phyloP scores from a whole-genome alignment of 2,113 vertebrate genomes.

The Camarhynchus parvulus region DNA sequence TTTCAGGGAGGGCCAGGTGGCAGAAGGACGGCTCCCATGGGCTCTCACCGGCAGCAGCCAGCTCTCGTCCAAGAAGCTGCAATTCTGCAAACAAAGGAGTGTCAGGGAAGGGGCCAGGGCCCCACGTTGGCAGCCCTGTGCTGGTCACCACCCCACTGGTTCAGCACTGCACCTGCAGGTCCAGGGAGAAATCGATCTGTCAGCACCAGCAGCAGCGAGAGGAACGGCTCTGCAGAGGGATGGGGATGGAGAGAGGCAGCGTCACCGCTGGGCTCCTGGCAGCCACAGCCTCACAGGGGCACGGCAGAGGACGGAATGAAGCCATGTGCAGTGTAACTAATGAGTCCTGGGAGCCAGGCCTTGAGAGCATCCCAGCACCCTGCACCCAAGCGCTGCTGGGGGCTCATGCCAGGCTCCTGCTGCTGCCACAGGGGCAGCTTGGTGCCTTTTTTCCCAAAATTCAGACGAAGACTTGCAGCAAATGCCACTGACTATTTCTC shows the following conservation, averaged over 20 bases:
- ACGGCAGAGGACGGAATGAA: not conserved
- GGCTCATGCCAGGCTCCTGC: rapidly evolving
- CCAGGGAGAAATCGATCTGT: constrained; percentile 81
- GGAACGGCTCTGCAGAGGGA: constrained; percentile 78
- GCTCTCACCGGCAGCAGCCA: constrained; percentile 82
- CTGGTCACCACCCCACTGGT: not conserved
- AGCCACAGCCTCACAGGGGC: not conserved
- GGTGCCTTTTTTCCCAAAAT: not conserved
- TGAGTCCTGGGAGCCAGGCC: not conserved
- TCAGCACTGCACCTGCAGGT: constrained; percentile 75
- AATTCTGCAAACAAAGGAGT: constrained; percentile 73
- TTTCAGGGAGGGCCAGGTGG: not conserved
- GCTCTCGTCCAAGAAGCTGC: constrained; percentile 86
- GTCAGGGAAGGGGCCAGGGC: not conserved
- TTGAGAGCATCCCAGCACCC: not conserved
- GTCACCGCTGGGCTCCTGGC: not conserved
- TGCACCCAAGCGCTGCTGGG: not conserved
- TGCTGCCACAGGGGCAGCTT: rapidly evolving
- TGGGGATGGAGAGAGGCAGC: not conserved
- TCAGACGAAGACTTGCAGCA: not conserved
- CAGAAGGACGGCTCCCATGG: rapidly evolving
- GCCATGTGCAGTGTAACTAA: not conserved
- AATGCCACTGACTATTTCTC: not conserved
- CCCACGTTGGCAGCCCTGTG: rapidly evolving
- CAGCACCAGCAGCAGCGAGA: constrained; percentile 79